Evolutionary conservation across 2,888 invertebrate genomes (phyloP).

Genomic region (Drosophila macrospina): DNA sequence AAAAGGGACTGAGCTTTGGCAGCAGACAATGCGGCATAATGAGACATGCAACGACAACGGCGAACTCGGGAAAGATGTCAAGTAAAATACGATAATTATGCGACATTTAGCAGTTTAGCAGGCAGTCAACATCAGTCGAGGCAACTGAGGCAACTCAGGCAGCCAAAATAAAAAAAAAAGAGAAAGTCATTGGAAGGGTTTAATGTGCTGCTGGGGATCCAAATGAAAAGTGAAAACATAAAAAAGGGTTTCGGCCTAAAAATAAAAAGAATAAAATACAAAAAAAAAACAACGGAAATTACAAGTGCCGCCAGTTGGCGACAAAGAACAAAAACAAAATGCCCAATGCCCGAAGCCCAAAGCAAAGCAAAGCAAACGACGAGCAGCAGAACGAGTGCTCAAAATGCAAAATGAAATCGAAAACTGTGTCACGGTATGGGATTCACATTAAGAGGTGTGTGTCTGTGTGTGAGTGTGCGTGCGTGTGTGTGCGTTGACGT

Average conservation of each 20-base stretch:
- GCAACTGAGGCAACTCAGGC: constrained; percentile 8
- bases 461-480: constrained; percentile 2
- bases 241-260: constrained; percentile 43
- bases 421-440: constrained; percentile 60
- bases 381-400: constrained; percentile 44
- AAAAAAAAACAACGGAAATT: constrained; percentile 65
- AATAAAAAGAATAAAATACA: constrained; percentile 32
- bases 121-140: constrained; percentile 57
- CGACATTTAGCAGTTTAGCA: constrained; percentile 81
- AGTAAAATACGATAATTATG: constrained; percentile 80
- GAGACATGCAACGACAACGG: constrained; percentile 51
- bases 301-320: constrained; percentile 75
- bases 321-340: constrained; percentile 33
- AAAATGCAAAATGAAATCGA: constrained; percentile 77
- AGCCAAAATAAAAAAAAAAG: constrained; percentile 49
- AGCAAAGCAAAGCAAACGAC: constrained; percentile 16
- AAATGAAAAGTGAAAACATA: constrained; percentile 49
- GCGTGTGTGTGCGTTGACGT: constrained; percentile 28
- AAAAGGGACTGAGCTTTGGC: constrained; percentile 11
- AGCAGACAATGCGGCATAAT: constrained; percentile 70
- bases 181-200: constrained; percentile 59
- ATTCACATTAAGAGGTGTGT: constrained; percentile 54
- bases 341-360: too few species aligned
- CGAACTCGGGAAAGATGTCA: constrained; percentile 41
- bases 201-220: constrained; percentile 53